Evolutionary conservation across 2,113 vertebrate species (phyloP).

Genomic region (Corythornis madagascariensis): DNA sequence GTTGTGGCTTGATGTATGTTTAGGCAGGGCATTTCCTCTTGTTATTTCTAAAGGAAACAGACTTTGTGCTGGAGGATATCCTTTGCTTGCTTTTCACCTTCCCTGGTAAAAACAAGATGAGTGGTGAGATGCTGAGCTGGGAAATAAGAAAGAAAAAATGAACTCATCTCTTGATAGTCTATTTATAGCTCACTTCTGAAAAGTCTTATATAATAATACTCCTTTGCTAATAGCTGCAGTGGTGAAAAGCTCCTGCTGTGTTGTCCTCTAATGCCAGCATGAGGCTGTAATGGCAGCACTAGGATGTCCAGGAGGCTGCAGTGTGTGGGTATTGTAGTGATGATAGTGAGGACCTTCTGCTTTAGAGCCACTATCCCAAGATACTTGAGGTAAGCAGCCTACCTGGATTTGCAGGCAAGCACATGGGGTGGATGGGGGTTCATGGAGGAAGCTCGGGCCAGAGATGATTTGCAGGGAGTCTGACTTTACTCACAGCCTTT

Average conservation of each 20-base stretch:
- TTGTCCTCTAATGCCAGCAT: not conserved
- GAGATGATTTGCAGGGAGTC: not conserved
- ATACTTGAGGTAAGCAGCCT: not conserved
- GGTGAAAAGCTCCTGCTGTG: not conserved
- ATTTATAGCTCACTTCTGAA: not conserved
- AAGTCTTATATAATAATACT: not conserved
- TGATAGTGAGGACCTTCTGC: not conserved
- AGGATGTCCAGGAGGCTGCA: not conserved
- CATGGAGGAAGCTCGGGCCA: not conserved
- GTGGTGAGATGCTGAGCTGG: not conserved
- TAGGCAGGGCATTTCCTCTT: conserved; percentile 85
- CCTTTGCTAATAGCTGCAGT: not conserved
- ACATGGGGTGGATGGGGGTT: not conserved
- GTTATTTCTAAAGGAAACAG: conserved; percentile 88
- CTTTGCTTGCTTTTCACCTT: conserved; percentile 79
- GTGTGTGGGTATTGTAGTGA: not conserved
- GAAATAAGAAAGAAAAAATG: conserved; percentile 28
- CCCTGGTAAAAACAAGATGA: conserved; percentile 48
- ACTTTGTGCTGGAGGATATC: conserved; percentile 83
- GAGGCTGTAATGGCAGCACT: not conserved
- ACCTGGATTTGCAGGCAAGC: not conserved
- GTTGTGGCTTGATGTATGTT: conserved; percentile 16
- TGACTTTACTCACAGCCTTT: not conserved
- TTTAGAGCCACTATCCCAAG: not conserved
- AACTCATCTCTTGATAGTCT: not conserved